phyloP scores from a whole-genome alignment of 2,888 invertebrate genomes.

The Lampropteryx suffumata region DNA sequence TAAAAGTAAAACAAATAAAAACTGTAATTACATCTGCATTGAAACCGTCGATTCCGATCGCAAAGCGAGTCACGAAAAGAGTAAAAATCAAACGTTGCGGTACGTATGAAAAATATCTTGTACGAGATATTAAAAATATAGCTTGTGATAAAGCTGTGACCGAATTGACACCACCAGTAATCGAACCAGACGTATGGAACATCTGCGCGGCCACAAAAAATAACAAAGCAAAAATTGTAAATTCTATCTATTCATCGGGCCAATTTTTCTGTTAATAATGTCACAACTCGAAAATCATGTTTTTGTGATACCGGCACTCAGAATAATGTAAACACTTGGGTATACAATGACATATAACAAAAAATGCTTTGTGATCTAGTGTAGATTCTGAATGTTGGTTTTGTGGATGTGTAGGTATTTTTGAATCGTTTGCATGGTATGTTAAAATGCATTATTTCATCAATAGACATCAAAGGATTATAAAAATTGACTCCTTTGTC shows the following conservation, averaged over 20 bases:
- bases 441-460: background rate
- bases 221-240: slow-evolving; percentile 56
- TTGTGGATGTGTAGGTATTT: slow-evolving; percentile 45
- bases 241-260: slow-evolving; percentile 58
- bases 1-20: slow-evolving; percentile 8
- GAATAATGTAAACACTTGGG: slow-evolving; percentile 67
- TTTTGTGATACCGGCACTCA: slow-evolving; percentile 50
- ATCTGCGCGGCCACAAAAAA: slow-evolving; percentile 72
- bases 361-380: slow-evolving; percentile 51
- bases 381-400: slow-evolving; percentile 45
- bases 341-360: slow-evolving; percentile 50
- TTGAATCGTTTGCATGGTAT: slow-evolving; percentile 3
- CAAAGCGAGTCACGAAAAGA: slow-evolving; percentile 43
- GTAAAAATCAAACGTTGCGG: slow-evolving; percentile 48
- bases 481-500: too few species aligned
- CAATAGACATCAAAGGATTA: background rate
- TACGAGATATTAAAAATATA: slow-evolving; percentile 70
- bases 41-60: slow-evolving; percentile 12
- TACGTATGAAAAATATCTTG: slow-evolving; percentile 55
- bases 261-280: slow-evolving; percentile 77
- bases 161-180: slow-evolving; percentile 67
- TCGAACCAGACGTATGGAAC: slow-evolving; percentile 67
- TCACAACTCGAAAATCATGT: slow-evolving; percentile 66
- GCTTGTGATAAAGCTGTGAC: slow-evolving; percentile 51
- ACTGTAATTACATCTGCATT: slow-evolving; percentile 13